phyloP scores from a whole-genome alignment of 2,888 invertebrate genomes.

The Thysanoteuthis rhombus region DNA sequence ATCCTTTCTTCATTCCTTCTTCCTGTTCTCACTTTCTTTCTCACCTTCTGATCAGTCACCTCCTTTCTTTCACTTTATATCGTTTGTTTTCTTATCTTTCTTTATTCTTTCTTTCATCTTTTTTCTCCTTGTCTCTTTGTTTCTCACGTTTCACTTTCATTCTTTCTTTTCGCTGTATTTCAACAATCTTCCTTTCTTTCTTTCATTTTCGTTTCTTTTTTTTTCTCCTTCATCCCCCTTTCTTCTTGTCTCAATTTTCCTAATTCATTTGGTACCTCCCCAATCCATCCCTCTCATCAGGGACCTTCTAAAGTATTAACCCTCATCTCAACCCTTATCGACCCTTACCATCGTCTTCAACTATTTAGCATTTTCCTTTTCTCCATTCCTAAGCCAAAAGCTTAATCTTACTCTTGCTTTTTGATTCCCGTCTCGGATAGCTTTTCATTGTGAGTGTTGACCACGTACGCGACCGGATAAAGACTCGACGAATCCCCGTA shows the following conservation, averaged over 20 bases:
- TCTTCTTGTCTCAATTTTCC: background rate
- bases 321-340: background rate
- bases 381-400: background rate
- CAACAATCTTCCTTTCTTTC: background rate
- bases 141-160: background rate
- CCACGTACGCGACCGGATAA: slow-evolving; percentile 12
- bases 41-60: no score
- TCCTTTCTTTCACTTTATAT: no score
- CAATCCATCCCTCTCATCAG: background rate
- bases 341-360: no score
- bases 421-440: background rate
- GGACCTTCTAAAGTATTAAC: background rate
- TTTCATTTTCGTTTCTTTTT: no score
- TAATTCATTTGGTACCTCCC: background rate
- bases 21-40: no score
- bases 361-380: background rate
- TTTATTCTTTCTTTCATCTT: background rate
- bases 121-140: background rate
- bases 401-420: background rate
- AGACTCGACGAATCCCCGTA: background rate
- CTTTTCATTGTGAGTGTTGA: background rate
- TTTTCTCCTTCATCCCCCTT: background rate
- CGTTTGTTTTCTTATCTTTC: no score
- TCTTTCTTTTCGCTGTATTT: background rate
- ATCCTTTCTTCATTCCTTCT: no score